Evolutionary conservation across 2,888 invertebrate genomes (phyloP).

Genomic region (Odontothrips loti): DNA sequence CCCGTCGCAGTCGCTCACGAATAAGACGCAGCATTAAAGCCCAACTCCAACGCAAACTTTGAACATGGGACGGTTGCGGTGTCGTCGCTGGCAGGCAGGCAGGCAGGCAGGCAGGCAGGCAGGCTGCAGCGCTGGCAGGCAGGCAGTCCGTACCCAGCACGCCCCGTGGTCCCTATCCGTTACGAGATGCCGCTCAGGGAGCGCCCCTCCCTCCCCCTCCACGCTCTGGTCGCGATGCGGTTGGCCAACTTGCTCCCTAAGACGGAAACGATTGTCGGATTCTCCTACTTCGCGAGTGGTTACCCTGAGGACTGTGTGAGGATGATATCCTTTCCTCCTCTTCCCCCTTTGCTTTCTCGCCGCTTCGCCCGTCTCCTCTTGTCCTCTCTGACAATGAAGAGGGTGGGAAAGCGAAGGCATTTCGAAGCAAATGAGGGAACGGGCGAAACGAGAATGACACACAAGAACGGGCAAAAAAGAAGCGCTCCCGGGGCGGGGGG

Average conservation of each 20-base stretch:
- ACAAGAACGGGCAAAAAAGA: no score
- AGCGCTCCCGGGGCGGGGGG: no score
- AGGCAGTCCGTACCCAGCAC: no score
- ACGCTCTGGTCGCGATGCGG: not conserved
- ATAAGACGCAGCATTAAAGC: not conserved
- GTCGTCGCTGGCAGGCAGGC: not conserved
- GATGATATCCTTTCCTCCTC: not conserved
- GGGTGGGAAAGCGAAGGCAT: not conserved
- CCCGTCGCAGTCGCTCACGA: not conserved
- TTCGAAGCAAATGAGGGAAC: not conserved
- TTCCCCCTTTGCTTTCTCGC: not conserved
- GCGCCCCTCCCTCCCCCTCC: not conserved
- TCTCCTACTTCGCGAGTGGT: constrained; percentile 9
- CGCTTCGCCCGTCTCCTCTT: not conserved
- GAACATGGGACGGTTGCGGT: not conserved
- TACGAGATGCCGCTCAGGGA: no score
- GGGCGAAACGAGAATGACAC: not conserved
- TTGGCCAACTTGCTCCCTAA: constrained; percentile 1
- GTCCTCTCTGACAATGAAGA: not conserved
- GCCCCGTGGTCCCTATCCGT: no score
- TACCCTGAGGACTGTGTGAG: not conserved
- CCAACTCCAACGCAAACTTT: not conserved
- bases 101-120: not conserved
- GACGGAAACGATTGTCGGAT: constrained; percentile 5
- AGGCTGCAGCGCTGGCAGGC: no score